Evolutionary conservation across 1,140 invertebrate genomes (phyloP), one percentile per base, ranked within the genome.

Genomic region (Macrobrachium rosenbergii): DNA sequence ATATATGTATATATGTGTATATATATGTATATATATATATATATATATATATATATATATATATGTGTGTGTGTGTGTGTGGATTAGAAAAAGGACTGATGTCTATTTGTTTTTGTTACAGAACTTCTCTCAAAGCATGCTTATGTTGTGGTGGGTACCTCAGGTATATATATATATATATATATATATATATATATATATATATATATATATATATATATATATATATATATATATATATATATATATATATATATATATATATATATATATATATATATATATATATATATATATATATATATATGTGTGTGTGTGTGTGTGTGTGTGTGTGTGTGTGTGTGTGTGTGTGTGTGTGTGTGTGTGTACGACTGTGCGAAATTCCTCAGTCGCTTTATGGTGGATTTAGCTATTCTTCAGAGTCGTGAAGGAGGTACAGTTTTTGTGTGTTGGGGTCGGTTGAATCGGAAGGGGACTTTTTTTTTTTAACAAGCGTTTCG

Each of bases 171-270:
- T 11, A 58, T 43, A 76, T 43, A 45, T 11, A 75, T 75, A 75
- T 6, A 75, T 75, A 75, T 75, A 75, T 43, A 3, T 77, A 52
- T 58, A 77, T 77, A 77, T 58, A 77, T 77, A 52, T 52, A 52
- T 77, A 77, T 77, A 77, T 58, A 77, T 77, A 52, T 58, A 52
- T 77, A 52, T 58, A 52, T 77, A 52, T 52, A 52, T 75, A 75
- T 75, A 75, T 75, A 75, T 75, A 23, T 75, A 23, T 75, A 23
- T 75, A 75, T 75, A 23, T 75, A 75, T 75, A 75, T 75, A 23
- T 43, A 75, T 43, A 75, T 75, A 75, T 75, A 75, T 75, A 75
- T 75, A 75, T 75, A 75, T 75, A 75, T 75, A 75, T 75, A 75
- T 75, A 75, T 23, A 75, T 75, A 45, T 75, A 45, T 75, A 45